phyloP scores from a whole-genome alignment of 2,113 vertebrate genomes.

The Odocoileus virginianus region DNA sequence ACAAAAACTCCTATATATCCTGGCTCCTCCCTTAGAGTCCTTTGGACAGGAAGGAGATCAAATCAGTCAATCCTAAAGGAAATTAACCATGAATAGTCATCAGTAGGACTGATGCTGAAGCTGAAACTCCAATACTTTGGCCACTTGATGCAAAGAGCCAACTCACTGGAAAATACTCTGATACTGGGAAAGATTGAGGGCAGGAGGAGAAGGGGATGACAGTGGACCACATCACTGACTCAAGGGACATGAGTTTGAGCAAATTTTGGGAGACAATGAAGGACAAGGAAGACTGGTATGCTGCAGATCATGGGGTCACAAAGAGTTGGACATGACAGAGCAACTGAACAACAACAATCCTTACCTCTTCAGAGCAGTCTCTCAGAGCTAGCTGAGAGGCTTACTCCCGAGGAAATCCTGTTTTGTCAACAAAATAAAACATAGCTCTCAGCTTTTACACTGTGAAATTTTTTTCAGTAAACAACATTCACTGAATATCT shows the following conservation, averaged over 20 bases:
- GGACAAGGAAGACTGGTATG: neutral
- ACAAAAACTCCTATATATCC: neutral
- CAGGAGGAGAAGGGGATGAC: neutral
- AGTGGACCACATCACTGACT: neutral
- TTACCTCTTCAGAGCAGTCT: neutral
- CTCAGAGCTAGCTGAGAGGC: neutral
- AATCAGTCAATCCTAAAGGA: neutral
- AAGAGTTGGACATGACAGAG: neutral
- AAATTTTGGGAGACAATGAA: neutral
- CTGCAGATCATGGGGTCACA: neutral
- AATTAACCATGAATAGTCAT: neutral
- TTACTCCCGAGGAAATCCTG: fast-evolving
- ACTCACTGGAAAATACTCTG: neutral
- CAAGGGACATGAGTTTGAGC: neutral
- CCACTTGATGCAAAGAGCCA: neutral
- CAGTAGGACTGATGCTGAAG: neutral
- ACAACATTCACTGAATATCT: neutral
- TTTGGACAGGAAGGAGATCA: neutral
- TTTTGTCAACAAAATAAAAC: neutral
- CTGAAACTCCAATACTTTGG: neutral
- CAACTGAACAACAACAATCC: neutral
- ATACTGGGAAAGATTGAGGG: neutral
- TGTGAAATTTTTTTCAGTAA: neutral
- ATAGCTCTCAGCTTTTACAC: neutral
- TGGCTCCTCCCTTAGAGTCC: neutral